These are phyloP conservation scores for Rhinella marina DNA, from an alignment of 2,797 vertebrate species.

Conservation along the genomic window DNA sequence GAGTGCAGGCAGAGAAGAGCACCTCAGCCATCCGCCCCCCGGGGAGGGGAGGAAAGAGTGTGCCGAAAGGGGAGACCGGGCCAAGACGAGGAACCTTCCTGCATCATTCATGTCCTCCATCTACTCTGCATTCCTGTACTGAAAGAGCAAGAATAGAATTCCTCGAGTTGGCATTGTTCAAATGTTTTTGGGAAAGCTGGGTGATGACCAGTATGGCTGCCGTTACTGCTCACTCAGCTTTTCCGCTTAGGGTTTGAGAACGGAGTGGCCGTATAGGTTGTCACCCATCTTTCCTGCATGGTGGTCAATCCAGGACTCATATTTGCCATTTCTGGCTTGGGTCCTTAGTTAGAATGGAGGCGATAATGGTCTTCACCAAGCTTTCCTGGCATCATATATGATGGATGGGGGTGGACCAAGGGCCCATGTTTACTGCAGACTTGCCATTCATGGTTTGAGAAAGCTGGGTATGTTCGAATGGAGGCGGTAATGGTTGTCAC, in stretches of 20 bases:
- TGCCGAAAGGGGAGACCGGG: slow-evolving; percentile 6
- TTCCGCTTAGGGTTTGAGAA: background rate
- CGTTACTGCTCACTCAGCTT: background rate
- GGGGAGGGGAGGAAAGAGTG: background rate
- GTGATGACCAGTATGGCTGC: background rate
- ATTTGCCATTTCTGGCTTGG: background rate
- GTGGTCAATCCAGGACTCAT: background rate
- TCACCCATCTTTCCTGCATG: background rate
- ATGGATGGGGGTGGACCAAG: background rate
- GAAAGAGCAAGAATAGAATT: background rate
- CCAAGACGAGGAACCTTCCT: background rate
- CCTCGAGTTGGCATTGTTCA: background rate
- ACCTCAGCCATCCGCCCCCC: slow-evolving; percentile 23
- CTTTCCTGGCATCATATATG: background rate
- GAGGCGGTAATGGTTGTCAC: background rate
- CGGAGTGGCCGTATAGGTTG: too few species aligned
- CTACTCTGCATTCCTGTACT: background rate
- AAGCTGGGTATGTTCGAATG: background rate
- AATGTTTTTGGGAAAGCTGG: background rate
- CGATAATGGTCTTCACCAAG: background rate
- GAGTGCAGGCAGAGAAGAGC: slow-evolving; percentile 43
- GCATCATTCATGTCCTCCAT: background rate
- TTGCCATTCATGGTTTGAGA: background rate
- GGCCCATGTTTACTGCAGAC: background rate
- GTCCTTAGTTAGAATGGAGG: background rate